Conservation (phyloP, 2,888 invertebrate genomes). For the Emmelina monodactyla region DNA sequence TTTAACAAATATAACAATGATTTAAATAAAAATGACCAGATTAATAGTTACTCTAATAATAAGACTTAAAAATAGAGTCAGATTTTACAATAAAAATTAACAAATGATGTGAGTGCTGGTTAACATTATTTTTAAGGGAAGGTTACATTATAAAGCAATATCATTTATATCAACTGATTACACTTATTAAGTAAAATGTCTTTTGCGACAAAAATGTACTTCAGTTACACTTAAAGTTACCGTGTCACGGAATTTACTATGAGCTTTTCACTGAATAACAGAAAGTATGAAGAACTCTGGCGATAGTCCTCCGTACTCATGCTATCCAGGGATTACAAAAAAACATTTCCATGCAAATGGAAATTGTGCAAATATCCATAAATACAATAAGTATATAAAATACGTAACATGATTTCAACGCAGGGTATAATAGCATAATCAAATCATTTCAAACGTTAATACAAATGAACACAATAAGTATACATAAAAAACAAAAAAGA, state of each 20-base stretch:
- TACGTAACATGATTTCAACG: conserved; percentile 38
- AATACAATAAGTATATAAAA: too few species aligned
- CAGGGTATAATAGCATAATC: conserved; percentile 19
- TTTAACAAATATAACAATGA: conserved; percentile 62
- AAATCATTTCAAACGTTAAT: conserved; percentile 33
- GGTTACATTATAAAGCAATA: conserved; percentile 61
- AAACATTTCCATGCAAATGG: conserved; percentile 2
- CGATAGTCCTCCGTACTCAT: conserved; percentile 30
- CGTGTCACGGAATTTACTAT: conserved; percentile 34
- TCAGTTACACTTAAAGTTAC: conserved; percentile 44
- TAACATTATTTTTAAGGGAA: conserved; percentile 54
- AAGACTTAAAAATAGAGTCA: conserved; percentile 56
- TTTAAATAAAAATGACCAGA: conserved; percentile 67
- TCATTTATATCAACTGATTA: conserved; percentile 48
- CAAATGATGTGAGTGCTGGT: conserved; percentile 62
- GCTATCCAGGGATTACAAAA: conserved; percentile 7
- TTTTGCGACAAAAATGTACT: conserved; percentile 58
- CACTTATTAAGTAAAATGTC: conserved; percentile 53
- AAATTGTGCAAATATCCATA: conserved; percentile 48
- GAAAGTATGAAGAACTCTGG: conserved; percentile 34
- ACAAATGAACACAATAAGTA: conserved; percentile 35
- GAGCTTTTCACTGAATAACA: conserved; percentile 27
- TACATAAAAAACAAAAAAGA: conserved; percentile 30
- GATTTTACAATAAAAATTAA: conserved; percentile 56
- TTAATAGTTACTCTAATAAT: conserved; percentile 61